Evolutionary conservation across 2,113 vertebrate species (phyloP).

Genomic region (Myotis yumanensis): DNA sequence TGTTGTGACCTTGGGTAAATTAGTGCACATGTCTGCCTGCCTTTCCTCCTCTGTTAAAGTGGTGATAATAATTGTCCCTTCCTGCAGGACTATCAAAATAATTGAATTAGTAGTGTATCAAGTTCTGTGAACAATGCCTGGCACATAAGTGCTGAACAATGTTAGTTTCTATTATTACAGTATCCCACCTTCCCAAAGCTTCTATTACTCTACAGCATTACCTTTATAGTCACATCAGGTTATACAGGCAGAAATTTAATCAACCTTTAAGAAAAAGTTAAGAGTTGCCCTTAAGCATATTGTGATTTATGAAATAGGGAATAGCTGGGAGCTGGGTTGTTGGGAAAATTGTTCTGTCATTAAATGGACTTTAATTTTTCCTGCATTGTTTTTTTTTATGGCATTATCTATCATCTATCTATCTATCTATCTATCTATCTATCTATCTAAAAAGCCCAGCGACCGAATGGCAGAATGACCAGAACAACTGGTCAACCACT

Average conservation of each 20-base stretch:
- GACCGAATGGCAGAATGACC: too few species aligned
- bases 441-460: too few species aligned
- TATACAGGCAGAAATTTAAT: rapidly evolving
- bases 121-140: not conserved
- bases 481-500: too few species aligned
- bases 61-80: not conserved
- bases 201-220: not conserved
- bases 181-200: not conserved
- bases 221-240: rapidly evolving
- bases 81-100: not conserved
- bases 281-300: rapidly evolving
- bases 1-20: constrained; percentile 22
- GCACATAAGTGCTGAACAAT: not conserved
- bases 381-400: not conserved
- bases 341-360: not conserved
- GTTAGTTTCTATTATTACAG: not conserved
- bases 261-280: not conserved
- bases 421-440: too few species aligned
- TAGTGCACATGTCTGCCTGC: not conserved
- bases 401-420: not conserved
- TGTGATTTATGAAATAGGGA: not conserved
- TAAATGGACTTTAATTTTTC: constrained; percentile 17
- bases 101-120: not conserved
- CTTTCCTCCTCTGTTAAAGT: constrained; percentile 26
- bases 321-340: not conserved